Evolutionary conservation across 2,113 vertebrate genomes (phyloP).

Genomic region (Donacobius atricapilla): DNA sequence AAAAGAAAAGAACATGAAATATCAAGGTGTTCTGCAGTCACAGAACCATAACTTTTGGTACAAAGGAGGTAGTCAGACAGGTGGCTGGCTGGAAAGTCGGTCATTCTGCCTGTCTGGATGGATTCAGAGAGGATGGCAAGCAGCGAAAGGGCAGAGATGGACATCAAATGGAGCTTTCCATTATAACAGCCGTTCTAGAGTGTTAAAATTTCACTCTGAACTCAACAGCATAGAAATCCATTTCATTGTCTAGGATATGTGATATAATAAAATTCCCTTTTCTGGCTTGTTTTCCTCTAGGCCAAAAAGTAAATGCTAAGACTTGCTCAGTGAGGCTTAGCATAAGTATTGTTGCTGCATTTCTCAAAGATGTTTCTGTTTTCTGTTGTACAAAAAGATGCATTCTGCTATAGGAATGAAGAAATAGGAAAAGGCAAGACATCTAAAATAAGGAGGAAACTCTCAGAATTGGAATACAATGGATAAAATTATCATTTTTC

Average conservation of each 20-base stretch:
- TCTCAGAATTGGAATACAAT: background rate
- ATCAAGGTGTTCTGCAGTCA: background rate
- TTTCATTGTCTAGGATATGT: background rate
- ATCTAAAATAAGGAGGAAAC: background rate
- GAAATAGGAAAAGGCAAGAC: background rate
- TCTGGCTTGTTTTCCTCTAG: background rate
- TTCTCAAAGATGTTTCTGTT: background rate
- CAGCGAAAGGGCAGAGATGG: background rate
- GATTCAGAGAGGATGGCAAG: background rate
- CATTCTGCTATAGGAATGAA: background rate
- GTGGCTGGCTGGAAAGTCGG: background rate
- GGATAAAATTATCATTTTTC: background rate
- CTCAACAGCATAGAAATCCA: background rate
- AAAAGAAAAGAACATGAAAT: background rate
- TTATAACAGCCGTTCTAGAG: background rate
- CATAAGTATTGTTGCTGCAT: background rate
- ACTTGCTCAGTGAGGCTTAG: background rate
- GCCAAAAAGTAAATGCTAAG: background rate
- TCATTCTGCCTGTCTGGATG: background rate
- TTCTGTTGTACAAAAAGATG: background rate
- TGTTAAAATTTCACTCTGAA: background rate
- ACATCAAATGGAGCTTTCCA: background rate
- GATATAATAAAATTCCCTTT: background rate
- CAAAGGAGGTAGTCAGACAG: background rate
- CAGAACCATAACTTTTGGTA: background rate